Percentiles rank a stretch among this genome's conserved stretches.
These are phyloP conservation scores for Acrobasis suavella DNA, from an alignment of 2,888 invertebrate genomes.

Conservation along the genomic window DNA sequence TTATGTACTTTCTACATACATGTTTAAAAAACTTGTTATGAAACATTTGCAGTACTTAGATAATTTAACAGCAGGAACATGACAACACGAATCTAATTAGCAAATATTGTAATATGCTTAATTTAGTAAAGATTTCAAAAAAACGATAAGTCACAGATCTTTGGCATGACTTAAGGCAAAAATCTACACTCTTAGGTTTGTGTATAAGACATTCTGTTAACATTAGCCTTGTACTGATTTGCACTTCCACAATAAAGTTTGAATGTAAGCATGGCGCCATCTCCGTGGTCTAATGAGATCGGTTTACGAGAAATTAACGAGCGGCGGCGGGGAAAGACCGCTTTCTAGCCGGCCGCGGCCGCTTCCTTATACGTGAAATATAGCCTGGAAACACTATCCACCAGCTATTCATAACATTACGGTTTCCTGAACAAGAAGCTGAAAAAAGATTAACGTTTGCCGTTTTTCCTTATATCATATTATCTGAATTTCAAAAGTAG, in stretches of 20 bases:
- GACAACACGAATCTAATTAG: too few relatives aligned
- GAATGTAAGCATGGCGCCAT: constrained; percentile 50
- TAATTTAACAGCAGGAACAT: too few relatives aligned
- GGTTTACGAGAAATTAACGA: constrained; percentile 61
- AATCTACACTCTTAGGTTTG: too few relatives aligned
- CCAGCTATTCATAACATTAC: constrained; percentile 2
- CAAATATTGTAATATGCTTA: too few relatives aligned
- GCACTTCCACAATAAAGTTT: constrained; percentile 35
- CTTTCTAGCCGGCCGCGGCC: constrained; percentile 39
- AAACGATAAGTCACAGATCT: too few relatives aligned
- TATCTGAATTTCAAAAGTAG: neutral
- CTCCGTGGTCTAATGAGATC: constrained; percentile 55
- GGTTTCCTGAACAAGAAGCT: neutral
- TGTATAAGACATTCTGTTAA: neutral
- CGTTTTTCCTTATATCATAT: neutral
- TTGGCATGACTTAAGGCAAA: too few relatives aligned
- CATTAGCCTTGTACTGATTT: constrained; percentile 8
- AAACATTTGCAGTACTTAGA: too few relatives aligned
- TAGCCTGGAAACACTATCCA: constrained; percentile 20
- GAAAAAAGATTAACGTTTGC: neutral
- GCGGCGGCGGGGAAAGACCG: constrained; percentile 38
- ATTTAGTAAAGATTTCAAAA: too few relatives aligned
- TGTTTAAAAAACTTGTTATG: too few relatives aligned
- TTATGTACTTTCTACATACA: too few relatives aligned
- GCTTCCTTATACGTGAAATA: constrained; percentile 38